Evolutionary conservation across 2,113 vertebrate species (phyloP).

Genomic region (Lasiurus cinereus): DNA sequence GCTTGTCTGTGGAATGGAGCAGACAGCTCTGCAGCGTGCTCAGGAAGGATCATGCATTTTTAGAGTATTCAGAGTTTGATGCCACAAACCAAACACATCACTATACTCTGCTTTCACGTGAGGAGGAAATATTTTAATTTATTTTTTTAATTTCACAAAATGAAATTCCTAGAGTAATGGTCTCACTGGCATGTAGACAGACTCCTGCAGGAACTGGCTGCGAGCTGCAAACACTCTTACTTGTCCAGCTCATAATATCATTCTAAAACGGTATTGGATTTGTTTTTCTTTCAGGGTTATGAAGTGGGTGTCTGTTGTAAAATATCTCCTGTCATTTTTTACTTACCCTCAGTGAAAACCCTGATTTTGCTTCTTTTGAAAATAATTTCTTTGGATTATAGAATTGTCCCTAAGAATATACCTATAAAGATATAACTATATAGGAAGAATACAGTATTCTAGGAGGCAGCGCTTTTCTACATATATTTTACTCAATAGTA

Average conservation of each 20-base stretch:
- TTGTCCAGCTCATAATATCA: background rate
- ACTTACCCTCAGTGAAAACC: background rate
- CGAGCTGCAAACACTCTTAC: background rate
- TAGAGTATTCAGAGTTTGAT: constrained; percentile 62
- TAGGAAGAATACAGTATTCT: background rate
- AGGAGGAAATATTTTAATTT: background rate
- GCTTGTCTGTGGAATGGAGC: background rate
- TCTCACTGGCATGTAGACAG: background rate
- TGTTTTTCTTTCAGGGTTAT: background rate
- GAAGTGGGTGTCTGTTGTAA: background rate
- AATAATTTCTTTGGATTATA: background rate
- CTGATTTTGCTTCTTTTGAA: background rate
- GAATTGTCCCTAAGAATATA: background rate
- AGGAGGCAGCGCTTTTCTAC: background rate
- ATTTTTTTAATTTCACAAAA: background rate
- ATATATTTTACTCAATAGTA: background rate
- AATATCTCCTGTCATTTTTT: background rate
- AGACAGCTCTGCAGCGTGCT: constrained; percentile 65
- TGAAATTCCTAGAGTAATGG: background rate
- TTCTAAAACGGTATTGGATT: rapidly evolving
- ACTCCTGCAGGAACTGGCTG: background rate
- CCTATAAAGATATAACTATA: background rate
- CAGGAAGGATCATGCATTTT: constrained; percentile 58
- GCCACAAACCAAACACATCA: constrained; percentile 52
- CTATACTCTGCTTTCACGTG: constrained; percentile 16